These are phyloP conservation scores for Pogonocichla stellata DNA, from an alignment of 2,113 vertebrate species.

Conservation along the genomic window DNA sequence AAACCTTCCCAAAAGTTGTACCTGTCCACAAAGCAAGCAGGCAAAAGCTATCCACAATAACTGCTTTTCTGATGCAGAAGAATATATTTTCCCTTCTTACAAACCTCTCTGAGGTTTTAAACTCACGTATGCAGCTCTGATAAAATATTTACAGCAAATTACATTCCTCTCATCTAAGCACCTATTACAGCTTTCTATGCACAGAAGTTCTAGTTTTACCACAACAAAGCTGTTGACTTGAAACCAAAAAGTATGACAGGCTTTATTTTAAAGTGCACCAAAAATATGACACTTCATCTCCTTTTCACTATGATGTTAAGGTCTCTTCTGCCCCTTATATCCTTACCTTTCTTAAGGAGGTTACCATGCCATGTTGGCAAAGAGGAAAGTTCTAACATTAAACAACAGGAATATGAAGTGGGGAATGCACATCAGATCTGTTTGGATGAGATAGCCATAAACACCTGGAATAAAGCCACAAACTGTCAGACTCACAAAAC, in stretches of 20 bases:
- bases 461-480: not conserved
- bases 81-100: not conserved
- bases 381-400: not conserved
- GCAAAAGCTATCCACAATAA: not conserved
- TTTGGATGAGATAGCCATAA: not conserved
- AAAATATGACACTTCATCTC: not conserved
- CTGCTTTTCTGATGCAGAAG: not conserved
- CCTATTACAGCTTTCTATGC: not conserved
- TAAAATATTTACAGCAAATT: not conserved
- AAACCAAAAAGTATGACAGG: not conserved
- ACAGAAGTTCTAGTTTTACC: not conserved
- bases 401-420: not conserved
- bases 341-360: not conserved
- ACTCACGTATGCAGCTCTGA: not conserved
- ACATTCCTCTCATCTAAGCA: not conserved
- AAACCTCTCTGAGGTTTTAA: not conserved
- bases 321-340: not conserved
- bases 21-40: not conserved
- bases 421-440: not conserved
- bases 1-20: not conserved
- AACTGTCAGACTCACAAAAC: not conserved
- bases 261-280: not conserved
- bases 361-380: not conserved
- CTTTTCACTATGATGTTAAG: not conserved
- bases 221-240: not conserved